Conservation (phyloP, 2,888 invertebrate genomes). For the Erebia palarica region DNA sequence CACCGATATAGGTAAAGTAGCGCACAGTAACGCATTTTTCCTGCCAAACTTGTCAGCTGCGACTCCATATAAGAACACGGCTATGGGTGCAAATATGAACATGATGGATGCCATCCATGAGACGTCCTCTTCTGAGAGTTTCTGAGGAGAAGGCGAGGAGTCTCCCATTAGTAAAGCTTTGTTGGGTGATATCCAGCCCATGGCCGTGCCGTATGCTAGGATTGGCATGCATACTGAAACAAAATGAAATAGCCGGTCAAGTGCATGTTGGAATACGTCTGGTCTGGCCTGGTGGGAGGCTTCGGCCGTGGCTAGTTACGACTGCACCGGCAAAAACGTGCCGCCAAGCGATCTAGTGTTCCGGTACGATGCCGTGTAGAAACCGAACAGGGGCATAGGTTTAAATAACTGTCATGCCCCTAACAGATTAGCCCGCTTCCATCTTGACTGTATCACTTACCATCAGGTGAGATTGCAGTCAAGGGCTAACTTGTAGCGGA, state of each 20-base stretch:
- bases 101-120: conserved; percentile 83
- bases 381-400: too few relatives aligned
- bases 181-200: conserved; percentile 83
- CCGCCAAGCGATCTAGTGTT: too few relatives aligned
- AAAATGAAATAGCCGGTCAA: conserved; percentile 21
- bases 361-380: too few relatives aligned
- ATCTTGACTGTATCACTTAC: too few relatives aligned
- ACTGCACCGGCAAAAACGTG: too few relatives aligned
- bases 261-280: too few relatives aligned
- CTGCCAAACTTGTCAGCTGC: conserved; percentile 78
- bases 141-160: conserved; percentile 59
- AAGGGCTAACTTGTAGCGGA: too few relatives aligned
- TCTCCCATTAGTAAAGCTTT: conserved; percentile 73
- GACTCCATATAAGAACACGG: conserved; percentile 78
- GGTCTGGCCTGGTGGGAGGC: too few relatives aligned
- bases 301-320: too few relatives aligned
- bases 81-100: conserved; percentile 80
- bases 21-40: conserved; percentile 70
- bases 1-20: conserved; percentile 68
- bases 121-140: conserved; percentile 70
- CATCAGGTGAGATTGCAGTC: too few relatives aligned
- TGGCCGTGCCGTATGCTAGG: conserved; percentile 78
- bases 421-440: too few relatives aligned
- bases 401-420: too few relatives aligned
- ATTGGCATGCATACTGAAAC: conserved; percentile 80